Conservation (phyloP, 53 echinoderm and acorn worm genomes). For the Pentamera pediparva region DNA sequence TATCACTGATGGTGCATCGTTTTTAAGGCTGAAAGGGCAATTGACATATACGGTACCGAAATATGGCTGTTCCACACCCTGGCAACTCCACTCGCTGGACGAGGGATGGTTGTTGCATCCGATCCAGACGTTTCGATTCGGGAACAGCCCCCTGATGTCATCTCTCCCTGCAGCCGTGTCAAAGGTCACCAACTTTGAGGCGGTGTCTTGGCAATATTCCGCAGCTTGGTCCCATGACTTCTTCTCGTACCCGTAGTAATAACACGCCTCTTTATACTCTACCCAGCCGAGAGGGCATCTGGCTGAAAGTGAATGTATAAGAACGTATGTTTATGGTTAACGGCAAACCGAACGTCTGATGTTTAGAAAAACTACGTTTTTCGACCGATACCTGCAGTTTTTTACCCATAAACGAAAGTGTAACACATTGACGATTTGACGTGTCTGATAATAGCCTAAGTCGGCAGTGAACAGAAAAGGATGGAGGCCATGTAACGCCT, state of each 20-base stretch:
- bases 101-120: background rate
- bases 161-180: background rate
- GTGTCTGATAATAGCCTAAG: too few species aligned
- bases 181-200: background rate
- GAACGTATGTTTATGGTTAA: too few species aligned
- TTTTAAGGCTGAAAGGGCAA: too few species aligned
- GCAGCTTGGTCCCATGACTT: background rate
- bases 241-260: background rate
- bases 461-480: too few species aligned
- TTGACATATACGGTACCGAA: background rate
- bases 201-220: constrained; percentile 9
- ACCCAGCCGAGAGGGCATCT: constrained; percentile 6
- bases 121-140: constrained; percentile 5
- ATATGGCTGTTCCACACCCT: background rate
- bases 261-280: background rate
- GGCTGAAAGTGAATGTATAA: too few species aligned
- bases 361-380: too few species aligned
- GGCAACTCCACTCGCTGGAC: background rate
- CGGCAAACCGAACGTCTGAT: too few species aligned
- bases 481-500: too few species aligned
- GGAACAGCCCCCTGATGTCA: background rate
- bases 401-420: too few species aligned
- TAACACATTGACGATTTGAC: too few species aligned
- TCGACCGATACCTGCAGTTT: too few species aligned
- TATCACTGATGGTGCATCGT: too few species aligned